A percentile compares a stretch with the other conserved stretches of the same genome.
Evolutionary conservation across 2,888 invertebrate species (phyloP).

Genomic region (Melanophora roralis): DNA sequence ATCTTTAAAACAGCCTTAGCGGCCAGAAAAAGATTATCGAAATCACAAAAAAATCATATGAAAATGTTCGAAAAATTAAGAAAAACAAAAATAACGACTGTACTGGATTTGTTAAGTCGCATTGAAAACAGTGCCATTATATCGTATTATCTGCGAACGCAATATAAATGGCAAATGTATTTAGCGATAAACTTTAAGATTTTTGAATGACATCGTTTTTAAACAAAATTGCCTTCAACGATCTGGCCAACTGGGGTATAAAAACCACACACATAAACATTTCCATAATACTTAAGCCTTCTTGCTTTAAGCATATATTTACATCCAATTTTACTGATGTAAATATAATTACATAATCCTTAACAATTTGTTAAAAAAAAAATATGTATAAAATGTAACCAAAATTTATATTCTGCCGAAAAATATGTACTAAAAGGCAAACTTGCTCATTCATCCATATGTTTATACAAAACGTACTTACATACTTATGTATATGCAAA

Average conservation of each 20-base stretch:
- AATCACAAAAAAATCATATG: too few species aligned
- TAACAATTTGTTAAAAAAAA: slow-evolving; percentile 32
- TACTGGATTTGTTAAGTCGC: too few species aligned
- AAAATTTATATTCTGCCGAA: slow-evolving; percentile 10
- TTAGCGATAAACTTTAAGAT: too few species aligned
- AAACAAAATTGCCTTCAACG: too few species aligned
- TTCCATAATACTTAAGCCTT: background rate
- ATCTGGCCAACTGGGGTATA: background rate
- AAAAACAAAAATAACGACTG: too few species aligned
- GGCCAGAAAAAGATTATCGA: too few species aligned
- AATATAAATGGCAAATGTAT: too few species aligned
- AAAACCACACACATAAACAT: background rate
- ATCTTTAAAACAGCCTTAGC: too few species aligned
- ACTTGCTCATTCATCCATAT: background rate
- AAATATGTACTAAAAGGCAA: background rate
- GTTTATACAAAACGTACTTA: background rate
- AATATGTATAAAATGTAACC: slow-evolving; percentile 34
- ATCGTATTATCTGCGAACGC: too few species aligned
- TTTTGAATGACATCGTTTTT: too few species aligned
- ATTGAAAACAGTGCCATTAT: too few species aligned
- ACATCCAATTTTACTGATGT: slow-evolving; percentile 22
- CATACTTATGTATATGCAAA: background rate
- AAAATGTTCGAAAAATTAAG: too few species aligned
- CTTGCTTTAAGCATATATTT: background rate
- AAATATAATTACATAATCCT: slow-evolving; percentile 47